These are phyloP conservation scores for Basileuterus tristriatus DNA, from an alignment of 2,797 vertebrate species.

Conservation along the genomic window DNA sequence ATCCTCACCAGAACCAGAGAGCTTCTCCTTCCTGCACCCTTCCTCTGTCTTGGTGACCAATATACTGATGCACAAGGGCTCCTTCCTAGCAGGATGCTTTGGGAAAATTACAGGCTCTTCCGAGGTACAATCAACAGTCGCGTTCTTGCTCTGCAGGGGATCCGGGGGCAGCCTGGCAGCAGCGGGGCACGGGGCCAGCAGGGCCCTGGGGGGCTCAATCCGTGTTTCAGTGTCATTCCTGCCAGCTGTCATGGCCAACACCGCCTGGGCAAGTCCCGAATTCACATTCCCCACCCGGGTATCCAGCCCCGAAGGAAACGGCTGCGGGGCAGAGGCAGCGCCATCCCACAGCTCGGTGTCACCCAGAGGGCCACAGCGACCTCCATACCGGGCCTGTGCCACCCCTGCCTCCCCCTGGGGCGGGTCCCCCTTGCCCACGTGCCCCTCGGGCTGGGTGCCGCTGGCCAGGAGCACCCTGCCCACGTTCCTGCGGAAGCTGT, in stretches of 20 bases:
- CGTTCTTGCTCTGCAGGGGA: background rate
- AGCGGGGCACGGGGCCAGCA: background rate
- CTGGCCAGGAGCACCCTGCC: constrained; percentile 85
- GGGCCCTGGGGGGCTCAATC: constrained; percentile 11
- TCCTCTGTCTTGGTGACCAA: constrained; percentile 60
- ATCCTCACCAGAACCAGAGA: constrained; percentile 69
- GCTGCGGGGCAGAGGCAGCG: background rate
- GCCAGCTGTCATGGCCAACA: background rate
- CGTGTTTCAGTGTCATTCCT: constrained; percentile 12
- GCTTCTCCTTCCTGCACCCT: constrained; percentile 49
- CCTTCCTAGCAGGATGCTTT: constrained; percentile 46
- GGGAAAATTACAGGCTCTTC: constrained; percentile 23
- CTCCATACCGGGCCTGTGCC: background rate
- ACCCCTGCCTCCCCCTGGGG: background rate
- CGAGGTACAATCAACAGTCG: background rate
- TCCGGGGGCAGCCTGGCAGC: background rate
- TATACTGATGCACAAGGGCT: constrained; percentile 71
- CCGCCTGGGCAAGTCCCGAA: constrained; percentile 32
- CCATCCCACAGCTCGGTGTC: constrained; percentile 42
- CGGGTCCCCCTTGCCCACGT: background rate
- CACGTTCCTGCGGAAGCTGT: constrained; percentile 86
- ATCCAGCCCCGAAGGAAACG: constrained; percentile 36
- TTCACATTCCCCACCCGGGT: background rate
- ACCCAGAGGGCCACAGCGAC: background rate
- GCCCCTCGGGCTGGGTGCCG: constrained; percentile 27